These are phyloP conservation scores for Lumbricus terrestris DNA, from an alignment of 2,888 invertebrate genomes.

Conservation along the genomic window DNA sequence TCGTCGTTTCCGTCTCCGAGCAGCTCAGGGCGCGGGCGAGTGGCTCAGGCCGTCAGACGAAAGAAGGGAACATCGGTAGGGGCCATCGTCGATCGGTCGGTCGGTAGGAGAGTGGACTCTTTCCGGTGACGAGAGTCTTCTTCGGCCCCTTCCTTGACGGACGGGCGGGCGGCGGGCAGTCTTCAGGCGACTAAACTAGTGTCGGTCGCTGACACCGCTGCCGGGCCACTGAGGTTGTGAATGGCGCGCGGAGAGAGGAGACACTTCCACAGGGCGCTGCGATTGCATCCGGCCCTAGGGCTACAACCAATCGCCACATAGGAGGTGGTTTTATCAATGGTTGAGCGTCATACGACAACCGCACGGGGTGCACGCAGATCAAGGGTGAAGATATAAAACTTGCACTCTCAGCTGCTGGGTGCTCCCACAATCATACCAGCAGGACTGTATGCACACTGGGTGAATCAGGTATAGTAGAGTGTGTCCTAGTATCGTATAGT, in stretches of 20 bases:
- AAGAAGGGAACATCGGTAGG: not conserved
- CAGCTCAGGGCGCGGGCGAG: not conserved
- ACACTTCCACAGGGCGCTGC: not conserved
- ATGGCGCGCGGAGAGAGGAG: not conserved
- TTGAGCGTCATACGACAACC: not conserved
- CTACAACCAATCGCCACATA: not conserved
- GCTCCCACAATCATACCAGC: not conserved
- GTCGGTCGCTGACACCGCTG: not conserved
- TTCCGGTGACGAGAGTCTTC: not conserved
- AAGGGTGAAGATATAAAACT: not conserved
- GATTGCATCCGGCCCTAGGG: not conserved
- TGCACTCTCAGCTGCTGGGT: too few species aligned
- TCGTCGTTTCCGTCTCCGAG: not conserved
- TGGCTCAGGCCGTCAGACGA: not conserved
- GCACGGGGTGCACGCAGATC: not conserved
- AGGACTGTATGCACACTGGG: not conserved
- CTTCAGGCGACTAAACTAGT: not conserved
- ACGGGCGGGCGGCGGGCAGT: not conserved
- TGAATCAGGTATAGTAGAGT: not conserved
- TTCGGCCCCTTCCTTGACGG: not conserved
- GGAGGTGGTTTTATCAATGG: not conserved
- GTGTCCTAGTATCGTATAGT: not conserved
- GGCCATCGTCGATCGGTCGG: not conserved
- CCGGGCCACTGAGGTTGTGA: not conserved
- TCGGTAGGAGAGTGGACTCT: not conserved